Evolutionary conservation across 2,888 invertebrate species (phyloP), one percentile per base, ranked within the genome.

Genomic region (Gortyna flavago): DNA sequence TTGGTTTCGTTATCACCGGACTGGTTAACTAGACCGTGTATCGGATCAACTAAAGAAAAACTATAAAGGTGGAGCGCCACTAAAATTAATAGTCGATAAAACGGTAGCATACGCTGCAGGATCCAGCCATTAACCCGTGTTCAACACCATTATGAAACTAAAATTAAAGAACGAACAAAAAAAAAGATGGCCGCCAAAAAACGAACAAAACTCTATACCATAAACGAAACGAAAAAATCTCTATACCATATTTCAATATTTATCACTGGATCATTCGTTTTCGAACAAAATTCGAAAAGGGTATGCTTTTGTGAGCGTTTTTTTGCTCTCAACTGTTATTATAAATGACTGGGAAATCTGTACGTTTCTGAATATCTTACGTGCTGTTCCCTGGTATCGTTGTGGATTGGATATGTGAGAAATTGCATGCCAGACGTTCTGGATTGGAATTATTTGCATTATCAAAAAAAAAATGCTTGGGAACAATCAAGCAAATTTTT

Each of bases 171-270:
- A 84, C 71, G 81, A 83, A 87, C 82, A 82, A 77, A 85, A 87
- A 86, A 81, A 81, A 85, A 84, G 70, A 85, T 84, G 86, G 84
- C 79, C 68, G 77, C 80, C 85, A 80, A 81, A 90, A 90, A 85
- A 90, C 85, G 91, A 93, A 93, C 89, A 94, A 93, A 94, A 95
- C 92, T n/a, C n/a, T n/a, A n/a, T n/a, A n/a, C n/a, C n/a, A n/a
- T n/a, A n/a, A n/a, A n/a, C n/a, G n/a, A n/a, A n/a, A n/a, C n/a
- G n/a, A n/a, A n/a, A n/a, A n/a, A n/a, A 94, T 95, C 95, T 94
- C 94, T 94, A 94, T 94, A 94, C 95, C 95, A 96, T 96, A 96
- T 95, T 96, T 96, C 95, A 96, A 96, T 95, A 96, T 96, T 96
- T 96, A 96, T 96, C 96, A 93, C 94, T 88, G 91, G 94, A 96